Conservation (phyloP, 2,888 invertebrate genomes). For the Chrysodeixis includens region DNA sequence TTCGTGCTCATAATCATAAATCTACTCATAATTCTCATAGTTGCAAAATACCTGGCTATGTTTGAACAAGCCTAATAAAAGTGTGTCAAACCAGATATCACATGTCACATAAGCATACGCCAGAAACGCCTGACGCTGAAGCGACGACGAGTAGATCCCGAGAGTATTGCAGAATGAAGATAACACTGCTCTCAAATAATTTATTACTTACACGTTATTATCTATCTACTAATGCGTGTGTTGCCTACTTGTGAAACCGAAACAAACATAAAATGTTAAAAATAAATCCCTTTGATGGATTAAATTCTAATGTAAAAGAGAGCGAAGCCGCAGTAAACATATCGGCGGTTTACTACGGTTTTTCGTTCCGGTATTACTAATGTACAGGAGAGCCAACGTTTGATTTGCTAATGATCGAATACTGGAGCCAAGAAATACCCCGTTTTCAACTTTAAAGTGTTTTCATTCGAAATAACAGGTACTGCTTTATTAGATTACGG, state of each 20-base stretch:
- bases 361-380: not conserved
- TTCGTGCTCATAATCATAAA: conserved; percentile 7
- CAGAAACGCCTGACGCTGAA: conserved; percentile 26
- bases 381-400: not conserved
- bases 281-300: not conserved
- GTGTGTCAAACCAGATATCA: conserved; percentile 56
- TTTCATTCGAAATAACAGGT: not conserved
- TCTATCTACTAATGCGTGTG: not conserved
- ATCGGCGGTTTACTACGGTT: not conserved
- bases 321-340: not conserved
- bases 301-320: not conserved
- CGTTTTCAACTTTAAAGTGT: not conserved
- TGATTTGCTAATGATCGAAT: too few species aligned
- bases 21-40: conserved; percentile 25
- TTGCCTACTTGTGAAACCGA: not conserved
- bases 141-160: not conserved
- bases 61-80: conserved; percentile 51
- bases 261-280: not conserved
- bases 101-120: conserved; percentile 57
- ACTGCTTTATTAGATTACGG: not conserved
- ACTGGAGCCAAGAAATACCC: not conserved
- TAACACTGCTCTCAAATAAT: not conserved
- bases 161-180: conserved; percentile 4
- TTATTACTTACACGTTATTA: not conserved
- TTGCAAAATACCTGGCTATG: conserved; percentile 35